Conservation (phyloP, 2,797 vertebrate genomes). For the Chrosomus eos region DNA sequence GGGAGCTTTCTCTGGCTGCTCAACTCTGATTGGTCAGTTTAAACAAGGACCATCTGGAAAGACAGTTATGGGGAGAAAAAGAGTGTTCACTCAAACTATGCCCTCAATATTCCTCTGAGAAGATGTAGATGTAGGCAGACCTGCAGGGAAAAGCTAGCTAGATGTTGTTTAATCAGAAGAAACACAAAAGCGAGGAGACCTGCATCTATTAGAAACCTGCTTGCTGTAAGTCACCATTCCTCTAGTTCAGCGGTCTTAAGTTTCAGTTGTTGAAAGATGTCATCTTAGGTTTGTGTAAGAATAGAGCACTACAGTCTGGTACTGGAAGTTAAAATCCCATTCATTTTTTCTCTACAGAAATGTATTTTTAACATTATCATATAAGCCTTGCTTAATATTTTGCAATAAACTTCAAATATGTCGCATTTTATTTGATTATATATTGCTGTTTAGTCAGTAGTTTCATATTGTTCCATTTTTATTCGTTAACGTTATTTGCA, state of each 20-base stretch:
- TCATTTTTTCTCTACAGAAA: background rate
- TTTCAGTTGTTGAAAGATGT: slow-evolving; percentile 17
- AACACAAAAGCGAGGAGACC: background rate
- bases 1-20: slow-evolving; percentile 30
- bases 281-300: background rate
- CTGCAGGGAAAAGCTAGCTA: background rate
- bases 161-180: background rate
- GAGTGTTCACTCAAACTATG: background rate
- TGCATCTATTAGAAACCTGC: background rate
- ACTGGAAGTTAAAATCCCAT: background rate
- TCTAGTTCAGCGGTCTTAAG: background rate
- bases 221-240: slow-evolving; percentile 20
- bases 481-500: background rate
- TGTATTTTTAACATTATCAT: background rate
- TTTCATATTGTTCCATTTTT: background rate
- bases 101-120: background rate
- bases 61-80: slow-evolving; percentile 6
- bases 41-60: slow-evolving; percentile 55
- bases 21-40: slow-evolving; percentile 54
- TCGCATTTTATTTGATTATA: background rate
- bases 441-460: background rate
- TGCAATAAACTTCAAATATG: background rate
- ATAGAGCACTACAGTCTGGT: background rate
- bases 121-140: slow-evolving; percentile 12
- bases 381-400: background rate